These are phyloP conservation scores for Microtus pennsylvanicus DNA, from an alignment of 2,113 vertebrate species.

Conservation along the genomic window DNA sequence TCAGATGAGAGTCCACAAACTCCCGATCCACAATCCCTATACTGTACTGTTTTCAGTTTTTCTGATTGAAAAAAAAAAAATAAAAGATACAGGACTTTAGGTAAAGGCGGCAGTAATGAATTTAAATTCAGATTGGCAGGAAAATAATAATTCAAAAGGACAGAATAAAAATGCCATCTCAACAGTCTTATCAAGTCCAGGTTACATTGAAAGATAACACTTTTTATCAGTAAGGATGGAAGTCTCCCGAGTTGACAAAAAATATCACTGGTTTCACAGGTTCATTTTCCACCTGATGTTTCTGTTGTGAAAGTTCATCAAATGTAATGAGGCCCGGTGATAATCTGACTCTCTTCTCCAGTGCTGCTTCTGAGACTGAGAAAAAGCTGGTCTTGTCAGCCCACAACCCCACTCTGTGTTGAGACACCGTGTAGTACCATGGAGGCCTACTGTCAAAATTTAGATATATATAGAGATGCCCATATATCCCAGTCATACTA, in stretches of 20 bases:
- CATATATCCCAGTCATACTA: neutral
- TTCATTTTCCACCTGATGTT: neutral
- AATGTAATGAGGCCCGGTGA: neutral
- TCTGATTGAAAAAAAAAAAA: constrained; percentile 87
- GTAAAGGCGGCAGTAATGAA: constrained; percentile 86
- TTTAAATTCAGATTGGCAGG: constrained; percentile 86
- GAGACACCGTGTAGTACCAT: neutral
- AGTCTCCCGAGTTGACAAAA: constrained; percentile 3
- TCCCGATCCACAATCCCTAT: constrained; percentile 87
- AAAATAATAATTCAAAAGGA: constrained; percentile 72
- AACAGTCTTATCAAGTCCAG: neutral
- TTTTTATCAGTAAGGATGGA: constrained; percentile 2
- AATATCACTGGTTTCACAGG: neutral
- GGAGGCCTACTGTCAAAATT: neutral
- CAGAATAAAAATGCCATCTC: constrained; percentile 27
- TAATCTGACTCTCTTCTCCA: neutral
- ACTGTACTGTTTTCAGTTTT: constrained; percentile 84
- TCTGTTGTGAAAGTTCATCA: constrained; percentile 18
- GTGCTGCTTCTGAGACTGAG: neutral
- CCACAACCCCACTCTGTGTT: neutral
- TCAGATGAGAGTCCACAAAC: constrained; percentile 66
- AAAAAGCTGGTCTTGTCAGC: neutral
- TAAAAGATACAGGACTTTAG: constrained; percentile 81
- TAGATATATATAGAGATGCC: neutral
- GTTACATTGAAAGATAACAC: neutral